Evolutionary conservation across 2,797 vertebrate species (phyloP).

Genomic region (Eulemur coronatus): DNA sequence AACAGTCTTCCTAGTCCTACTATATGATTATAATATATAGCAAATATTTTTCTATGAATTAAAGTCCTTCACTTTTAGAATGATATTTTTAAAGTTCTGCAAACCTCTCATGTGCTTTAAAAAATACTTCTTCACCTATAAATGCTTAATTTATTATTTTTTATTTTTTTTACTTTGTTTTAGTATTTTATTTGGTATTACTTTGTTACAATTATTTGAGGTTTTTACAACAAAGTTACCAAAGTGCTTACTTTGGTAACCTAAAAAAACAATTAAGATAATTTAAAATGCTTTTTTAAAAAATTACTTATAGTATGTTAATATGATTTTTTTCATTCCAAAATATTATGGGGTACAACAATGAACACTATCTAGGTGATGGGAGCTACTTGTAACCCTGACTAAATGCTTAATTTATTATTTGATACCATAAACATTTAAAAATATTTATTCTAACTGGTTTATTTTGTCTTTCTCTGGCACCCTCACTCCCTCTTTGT

Average conservation of each 20-base stretch:
- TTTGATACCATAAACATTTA: not conserved
- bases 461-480: not conserved
- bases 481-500: not conserved
- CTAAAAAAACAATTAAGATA: no score
- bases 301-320: no score
- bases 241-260: no score
- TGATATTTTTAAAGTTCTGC: conserved; percentile 20
- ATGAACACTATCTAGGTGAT: no score
- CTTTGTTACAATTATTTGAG: no score
- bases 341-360: no score
- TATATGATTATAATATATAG: not conserved
- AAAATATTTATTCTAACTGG: not conserved
- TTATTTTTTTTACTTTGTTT: no score
- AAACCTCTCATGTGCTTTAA: not conserved
- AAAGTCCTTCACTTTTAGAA: not conserved
- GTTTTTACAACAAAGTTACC: no score
- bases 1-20: not conserved
- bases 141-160: conserved; percentile 13
- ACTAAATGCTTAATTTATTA: not conserved
- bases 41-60: conserved; percentile 29
- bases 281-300: no score
- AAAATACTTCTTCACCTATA: not conserved
- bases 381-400: no score
- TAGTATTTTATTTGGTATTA: no score
- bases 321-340: no score